Evolutionary conservation across 2,113 vertebrate genomes (phyloP), one percentile per base, ranked within the genome.

Genomic region (Natator depressus): DNA sequence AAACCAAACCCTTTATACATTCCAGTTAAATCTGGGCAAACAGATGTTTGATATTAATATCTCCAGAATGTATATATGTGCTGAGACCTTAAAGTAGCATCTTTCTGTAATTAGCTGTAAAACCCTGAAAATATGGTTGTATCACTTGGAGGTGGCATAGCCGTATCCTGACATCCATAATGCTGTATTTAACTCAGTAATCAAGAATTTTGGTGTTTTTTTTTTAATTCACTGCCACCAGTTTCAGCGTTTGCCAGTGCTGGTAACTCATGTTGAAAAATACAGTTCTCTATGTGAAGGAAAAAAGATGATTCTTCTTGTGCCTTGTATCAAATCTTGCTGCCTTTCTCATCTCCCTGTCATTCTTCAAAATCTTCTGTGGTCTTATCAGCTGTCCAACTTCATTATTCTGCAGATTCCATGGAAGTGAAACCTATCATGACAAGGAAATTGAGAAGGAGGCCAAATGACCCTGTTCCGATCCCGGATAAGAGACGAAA

Each of bases 361-460:
- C 50, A 29, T 29, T 57, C 38, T 84, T 50, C 46, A 80, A 72
- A 50, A 42, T 81, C 9, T 50, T 9, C 25, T 83, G 35, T 53
- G 81, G 87, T n/a, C 95, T 97, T 93, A 95, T 46, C 55, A 89
- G 59, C 82, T 89, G 35, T 89, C 55, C 82, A 54, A 65, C 97
- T 97, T 69, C 47, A 3, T 97, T 97, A 38, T 88, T 94, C 51
- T 27, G 3, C 96, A 99, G 99, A 99, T 98, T 99, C 99, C 14
- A 99, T 99, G 99, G 99, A 99, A 92, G 99, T 99, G 90, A 99
- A 99, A 93, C 99, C 99, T 1, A 99, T 99, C 96, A 99, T 99
- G 99, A 99, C 99, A 4, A 98, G 99, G 62, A 99, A 99, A 90
- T 96, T 99, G 95, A 98, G 99, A 94, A 97, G 99, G 59, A 98